A percentile compares a stretch with the other conserved stretches of the same genome.
These are phyloP conservation scores for Pyralis farinalis DNA, from an alignment of 2,888 invertebrate species.

Conservation along the genomic window DNA sequence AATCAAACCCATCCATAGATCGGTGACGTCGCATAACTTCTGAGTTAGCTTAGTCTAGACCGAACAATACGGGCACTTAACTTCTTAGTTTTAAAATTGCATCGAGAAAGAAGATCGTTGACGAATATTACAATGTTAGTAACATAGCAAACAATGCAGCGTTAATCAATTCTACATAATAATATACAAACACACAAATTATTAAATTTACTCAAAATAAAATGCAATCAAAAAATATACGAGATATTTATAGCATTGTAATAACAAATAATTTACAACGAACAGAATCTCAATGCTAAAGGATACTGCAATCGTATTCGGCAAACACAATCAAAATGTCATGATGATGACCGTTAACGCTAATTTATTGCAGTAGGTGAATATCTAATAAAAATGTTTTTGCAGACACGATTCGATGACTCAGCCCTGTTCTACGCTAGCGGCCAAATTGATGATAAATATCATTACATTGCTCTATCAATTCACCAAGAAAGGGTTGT, in stretches of 20 bases:
- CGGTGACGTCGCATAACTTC: no score
- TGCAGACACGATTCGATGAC: conserved; percentile 93
- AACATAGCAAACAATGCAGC: no score
- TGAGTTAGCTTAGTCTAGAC: no score
- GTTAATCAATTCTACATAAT: no score
- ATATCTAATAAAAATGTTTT: conserved; percentile 23
- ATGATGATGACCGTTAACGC: conserved; percentile 1
- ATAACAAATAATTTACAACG: neutral
- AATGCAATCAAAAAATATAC: neutral
- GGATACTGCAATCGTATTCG: neutral
- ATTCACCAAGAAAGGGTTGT: conserved; percentile 91
- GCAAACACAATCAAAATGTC: conserved; percentile 4
- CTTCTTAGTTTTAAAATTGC: no score
- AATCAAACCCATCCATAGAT: no score
- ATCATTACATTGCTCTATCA: conserved; percentile 94
- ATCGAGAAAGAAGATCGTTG: no score
- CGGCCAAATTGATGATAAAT: conserved; percentile 92
- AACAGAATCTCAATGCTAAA: neutral
- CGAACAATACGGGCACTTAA: no score
- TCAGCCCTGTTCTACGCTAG: conserved; percentile 96
- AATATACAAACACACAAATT: no score
- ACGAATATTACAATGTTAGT: no score
- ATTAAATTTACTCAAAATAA: no score
- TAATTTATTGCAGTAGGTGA: conserved; percentile 8
- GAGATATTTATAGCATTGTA: neutral